Conservation (phyloP, 2,113 vertebrate genomes). For the Raphicerus campestris region DNA sequence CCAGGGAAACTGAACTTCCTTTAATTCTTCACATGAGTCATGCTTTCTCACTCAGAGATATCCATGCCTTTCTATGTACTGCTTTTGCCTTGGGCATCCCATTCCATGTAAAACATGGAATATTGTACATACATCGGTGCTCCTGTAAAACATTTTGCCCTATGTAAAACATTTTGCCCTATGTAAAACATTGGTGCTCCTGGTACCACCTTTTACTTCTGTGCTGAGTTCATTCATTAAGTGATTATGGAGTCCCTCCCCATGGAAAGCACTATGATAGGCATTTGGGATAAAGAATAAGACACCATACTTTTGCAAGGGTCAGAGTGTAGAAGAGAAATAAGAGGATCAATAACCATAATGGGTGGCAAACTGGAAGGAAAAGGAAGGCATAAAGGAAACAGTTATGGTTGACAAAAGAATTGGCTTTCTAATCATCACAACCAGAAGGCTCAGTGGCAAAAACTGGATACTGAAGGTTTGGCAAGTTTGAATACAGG, state of each 20-base stretch:
- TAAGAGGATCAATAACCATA: not conserved
- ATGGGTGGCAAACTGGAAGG: not conserved
- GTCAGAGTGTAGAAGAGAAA: not conserved
- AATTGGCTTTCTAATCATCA: not conserved
- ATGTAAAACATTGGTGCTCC: not conserved
- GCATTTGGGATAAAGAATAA: not conserved
- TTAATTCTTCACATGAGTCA: not conserved
- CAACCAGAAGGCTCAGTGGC: not conserved
- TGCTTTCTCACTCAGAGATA: not conserved
- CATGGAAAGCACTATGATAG: not conserved
- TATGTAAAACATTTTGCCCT: not conserved
- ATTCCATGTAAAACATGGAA: not conserved
- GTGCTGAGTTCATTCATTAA: not conserved
- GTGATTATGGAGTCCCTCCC: not conserved
- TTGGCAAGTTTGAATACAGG: not conserved
- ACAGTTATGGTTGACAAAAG: not conserved
- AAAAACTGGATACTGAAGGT: not conserved
- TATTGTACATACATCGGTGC: not conserved
- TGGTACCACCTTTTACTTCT: not conserved
- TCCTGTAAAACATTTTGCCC: not conserved
- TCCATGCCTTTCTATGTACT: not conserved
- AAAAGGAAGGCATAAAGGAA: not conserved
- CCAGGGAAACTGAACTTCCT: not conserved
- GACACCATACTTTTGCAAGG: not conserved
- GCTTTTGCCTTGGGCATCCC: not conserved